Base-by-base conservation (phyloP, 2,113 vertebrate species). In the Xiphorhynchus elegans region DNA sequence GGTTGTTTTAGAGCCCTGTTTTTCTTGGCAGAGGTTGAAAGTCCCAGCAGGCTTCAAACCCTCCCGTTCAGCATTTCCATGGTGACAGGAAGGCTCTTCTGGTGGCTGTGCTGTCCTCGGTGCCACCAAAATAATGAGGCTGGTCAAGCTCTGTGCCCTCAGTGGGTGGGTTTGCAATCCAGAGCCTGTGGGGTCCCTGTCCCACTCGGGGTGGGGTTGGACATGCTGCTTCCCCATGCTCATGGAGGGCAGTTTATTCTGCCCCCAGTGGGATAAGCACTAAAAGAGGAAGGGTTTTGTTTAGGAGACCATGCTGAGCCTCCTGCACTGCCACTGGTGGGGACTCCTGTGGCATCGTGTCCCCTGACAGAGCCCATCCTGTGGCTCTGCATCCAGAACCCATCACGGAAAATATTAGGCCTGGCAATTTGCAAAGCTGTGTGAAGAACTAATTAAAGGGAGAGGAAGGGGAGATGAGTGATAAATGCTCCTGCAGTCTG, bases 51-150 rank as follows among this genome's bases (percentile, higher is more conserved):
- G 93, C 76, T 91, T 66, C 66, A 52, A 87, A 64, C 49, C 84
- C 79, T 94, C 74, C 77, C 0, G 2, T 37, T 93, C 83, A 40
- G 78, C 90, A 89, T 97, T 95, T 94, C 96, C 97, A 96, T 96
- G 94, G 95, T 67, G 90, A 96, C 80, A 50, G 50, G 76, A 50
- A 56, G 91, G 70, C 17, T 7, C 18, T 53, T 17, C 70, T 90
- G 78, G 55, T 78, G 79, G 26, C 87, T 59, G 24, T 26, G 82
- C 77, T 11, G 6, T 73, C 68, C 89, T 74, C 4, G 0, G 76
- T 56, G 87, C 56, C 74, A 76, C 62, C 64, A 17, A 35, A 67
- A 67, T 17, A 24, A 35, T 0, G 3, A 55, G 39, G 53, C 63
- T 87, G 67, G 74, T 42, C 66, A 10, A 44, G 47, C 1, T 0